These are phyloP conservation scores for Andrena trimmerana DNA, from an alignment of 2,888 invertebrate genomes.

Conservation along the genomic window DNA sequence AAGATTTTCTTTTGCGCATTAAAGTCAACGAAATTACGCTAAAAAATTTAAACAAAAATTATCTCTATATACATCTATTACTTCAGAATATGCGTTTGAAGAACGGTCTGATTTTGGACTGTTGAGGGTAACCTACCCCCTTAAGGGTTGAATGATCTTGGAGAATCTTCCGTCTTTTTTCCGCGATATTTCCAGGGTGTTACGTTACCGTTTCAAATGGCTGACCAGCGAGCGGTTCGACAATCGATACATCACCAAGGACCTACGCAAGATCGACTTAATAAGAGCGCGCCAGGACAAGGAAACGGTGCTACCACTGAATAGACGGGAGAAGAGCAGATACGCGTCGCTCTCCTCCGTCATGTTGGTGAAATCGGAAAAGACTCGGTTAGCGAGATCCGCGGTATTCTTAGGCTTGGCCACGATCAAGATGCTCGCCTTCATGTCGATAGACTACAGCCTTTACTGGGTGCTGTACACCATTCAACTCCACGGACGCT, in stretches of 20 bases:
- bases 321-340: constrained; percentile 88
- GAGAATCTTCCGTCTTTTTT: background rate
- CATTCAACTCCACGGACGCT: constrained; percentile 86
- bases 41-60: too few species aligned
- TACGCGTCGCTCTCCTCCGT: constrained; percentile 88
- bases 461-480: constrained; percentile 91
- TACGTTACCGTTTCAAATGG: constrained; percentile 90
- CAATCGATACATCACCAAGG: constrained; percentile 90
- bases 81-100: too few species aligned
- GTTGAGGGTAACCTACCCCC: too few species aligned
- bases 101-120: too few species aligned
- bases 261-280: constrained; percentile 89
- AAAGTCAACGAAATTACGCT: too few species aligned
- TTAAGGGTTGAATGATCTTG: too few species aligned
- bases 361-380: constrained; percentile 88
- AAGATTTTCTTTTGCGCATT: too few species aligned
- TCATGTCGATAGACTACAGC: constrained; percentile 92
- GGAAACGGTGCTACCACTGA: constrained; percentile 89
- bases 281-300: constrained; percentile 87
- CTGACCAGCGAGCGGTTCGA: constrained; percentile 90
- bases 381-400: constrained; percentile 86
- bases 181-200: constrained; percentile 86
- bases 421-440: constrained; percentile 90
- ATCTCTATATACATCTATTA: too few species aligned
- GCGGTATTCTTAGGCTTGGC: constrained; percentile 88